A percentile compares a stretch with the other conserved stretches of the same genome.
These are phyloP conservation scores for Apostichopus parvimensis DNA, from an alignment of 35 echinoderm and acorn worm species.

Conservation along the genomic window DNA sequence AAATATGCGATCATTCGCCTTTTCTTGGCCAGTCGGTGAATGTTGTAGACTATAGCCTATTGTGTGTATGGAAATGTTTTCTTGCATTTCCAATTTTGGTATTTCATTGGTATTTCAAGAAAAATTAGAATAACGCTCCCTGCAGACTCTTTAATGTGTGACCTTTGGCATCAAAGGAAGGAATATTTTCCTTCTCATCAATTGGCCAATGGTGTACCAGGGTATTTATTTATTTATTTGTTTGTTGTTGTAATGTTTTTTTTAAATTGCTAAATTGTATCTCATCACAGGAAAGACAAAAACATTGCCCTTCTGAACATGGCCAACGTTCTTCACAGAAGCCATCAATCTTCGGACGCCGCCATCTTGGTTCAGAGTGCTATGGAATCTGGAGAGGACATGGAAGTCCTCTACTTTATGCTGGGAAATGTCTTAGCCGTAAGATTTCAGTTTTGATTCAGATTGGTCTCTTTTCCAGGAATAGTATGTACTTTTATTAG, in stretches of 20 bases:
- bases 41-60: too few species aligned
- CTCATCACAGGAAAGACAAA: conserved; percentile 64
- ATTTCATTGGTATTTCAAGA: too few species aligned
- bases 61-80: too few species aligned
- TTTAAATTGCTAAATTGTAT: too few species aligned
- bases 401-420: conserved; percentile 86
- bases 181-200: too few species aligned
- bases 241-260: too few species aligned
- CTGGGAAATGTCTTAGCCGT: conserved; percentile 94
- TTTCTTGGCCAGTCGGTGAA: too few species aligned
- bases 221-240: background rate
- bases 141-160: too few species aligned
- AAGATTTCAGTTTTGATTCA: conserved; percentile 22
- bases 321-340: conserved; percentile 87
- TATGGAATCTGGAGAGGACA: conserved; percentile 68
- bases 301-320: conserved; percentile 90
- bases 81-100: too few species aligned
- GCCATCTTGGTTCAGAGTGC: conserved; percentile 82
- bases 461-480: background rate
- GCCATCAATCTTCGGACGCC: conserved; percentile 76
- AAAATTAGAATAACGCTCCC: too few species aligned
- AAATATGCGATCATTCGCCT: too few species aligned
- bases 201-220: background rate
- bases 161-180: too few species aligned
- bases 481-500: background rate